phyloP scores from a whole-genome alignment of 1,140 invertebrate species.

The Zaprionus nigranus region DNA sequence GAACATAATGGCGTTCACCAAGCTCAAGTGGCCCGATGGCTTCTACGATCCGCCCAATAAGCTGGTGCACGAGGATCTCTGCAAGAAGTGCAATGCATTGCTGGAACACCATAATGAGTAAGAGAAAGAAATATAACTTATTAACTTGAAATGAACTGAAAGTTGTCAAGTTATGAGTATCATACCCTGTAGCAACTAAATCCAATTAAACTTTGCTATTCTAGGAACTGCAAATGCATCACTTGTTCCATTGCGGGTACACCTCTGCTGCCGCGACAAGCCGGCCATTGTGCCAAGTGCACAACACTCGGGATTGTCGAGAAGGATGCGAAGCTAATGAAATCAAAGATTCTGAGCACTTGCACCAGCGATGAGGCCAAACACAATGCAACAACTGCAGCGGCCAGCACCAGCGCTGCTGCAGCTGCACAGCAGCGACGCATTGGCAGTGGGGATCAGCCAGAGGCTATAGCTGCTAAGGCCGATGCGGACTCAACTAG shows the following conservation, averaged over 20 bases:
- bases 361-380: constrained; percentile 76
- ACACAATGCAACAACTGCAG: constrained; percentile 57
- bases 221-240: constrained; percentile 80
- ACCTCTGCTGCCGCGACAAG: constrained; percentile 66
- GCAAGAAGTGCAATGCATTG: constrained; percentile 77
- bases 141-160: not conserved
- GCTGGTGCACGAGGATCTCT: constrained; percentile 73
- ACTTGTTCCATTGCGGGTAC: constrained; percentile 83
- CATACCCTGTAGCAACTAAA: not conserved
- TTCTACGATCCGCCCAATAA: constrained; percentile 81
- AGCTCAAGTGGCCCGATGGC: constrained; percentile 79
- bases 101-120: constrained; percentile 80
- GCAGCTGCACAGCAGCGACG: constrained; percentile 52
- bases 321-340: constrained; percentile 79
- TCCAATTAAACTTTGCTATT: not conserved
- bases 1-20: constrained; percentile 82
- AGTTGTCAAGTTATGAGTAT: too few relatives aligned
- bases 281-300: constrained; percentile 76
- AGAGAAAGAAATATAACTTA: constrained; percentile 25
- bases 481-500: constrained; percentile 26
- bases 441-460: constrained; percentile 37
- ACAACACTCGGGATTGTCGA: constrained; percentile 78
- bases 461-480: constrained; percentile 17
- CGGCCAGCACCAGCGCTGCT: constrained; percentile 53
- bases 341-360: constrained; percentile 80